Percentiles rank a stretch among this genome's conserved stretches.
Evolutionary conservation across 2,797 vertebrate species (phyloP).

Genomic region (Chelmon rostratus): DNA sequence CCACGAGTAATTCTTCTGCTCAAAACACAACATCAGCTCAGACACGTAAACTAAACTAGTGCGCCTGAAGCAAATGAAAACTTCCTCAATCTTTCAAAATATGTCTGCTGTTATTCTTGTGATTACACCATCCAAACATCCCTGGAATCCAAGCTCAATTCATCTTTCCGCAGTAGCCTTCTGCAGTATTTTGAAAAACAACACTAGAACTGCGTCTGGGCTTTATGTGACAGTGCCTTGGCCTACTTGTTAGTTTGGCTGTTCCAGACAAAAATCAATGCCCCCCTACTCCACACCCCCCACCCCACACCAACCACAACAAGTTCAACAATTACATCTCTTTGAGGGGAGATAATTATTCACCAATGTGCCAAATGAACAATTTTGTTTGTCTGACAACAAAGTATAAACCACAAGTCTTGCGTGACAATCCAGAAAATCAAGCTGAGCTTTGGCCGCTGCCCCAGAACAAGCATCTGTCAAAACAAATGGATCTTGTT

Average conservation of each 20-base stretch:
- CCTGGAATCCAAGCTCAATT: conserved; percentile 32
- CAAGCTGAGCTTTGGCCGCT: conserved; percentile 85
- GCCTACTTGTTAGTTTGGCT: conserved; percentile 15
- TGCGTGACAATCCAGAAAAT: conserved; percentile 84
- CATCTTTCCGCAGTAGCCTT: conserved; percentile 31
- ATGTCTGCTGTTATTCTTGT: conserved; percentile 36
- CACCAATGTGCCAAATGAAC: conserved; percentile 82
- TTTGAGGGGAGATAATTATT: conserved; percentile 81
- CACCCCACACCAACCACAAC: conserved; percentile 33
- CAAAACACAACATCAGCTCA: conserved; percentile 60
- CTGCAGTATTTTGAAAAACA: conserved; percentile 41
- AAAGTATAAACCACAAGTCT: conserved; percentile 85
- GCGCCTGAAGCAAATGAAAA: conserved; percentile 32
- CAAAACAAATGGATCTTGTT: conserved; percentile 87
- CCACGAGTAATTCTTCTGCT: conserved; percentile 58
- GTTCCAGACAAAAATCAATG: conserved; percentile 49
- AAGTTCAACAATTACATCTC: conserved; percentile 75
- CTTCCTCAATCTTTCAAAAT: conserved; percentile 40
- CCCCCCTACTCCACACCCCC: conserved; percentile 25
- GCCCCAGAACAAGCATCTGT: conserved; percentile 89
- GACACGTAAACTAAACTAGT: conserved; percentile 34
- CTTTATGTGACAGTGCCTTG: conserved; percentile 25
- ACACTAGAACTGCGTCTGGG: conserved; percentile 48
- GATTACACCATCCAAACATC: conserved; percentile 40
- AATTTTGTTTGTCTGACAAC: conserved; percentile 86